These are phyloP conservation scores for Thera obeliscata DNA, from an alignment of 2,888 invertebrate genomes.

Conservation along the genomic window DNA sequence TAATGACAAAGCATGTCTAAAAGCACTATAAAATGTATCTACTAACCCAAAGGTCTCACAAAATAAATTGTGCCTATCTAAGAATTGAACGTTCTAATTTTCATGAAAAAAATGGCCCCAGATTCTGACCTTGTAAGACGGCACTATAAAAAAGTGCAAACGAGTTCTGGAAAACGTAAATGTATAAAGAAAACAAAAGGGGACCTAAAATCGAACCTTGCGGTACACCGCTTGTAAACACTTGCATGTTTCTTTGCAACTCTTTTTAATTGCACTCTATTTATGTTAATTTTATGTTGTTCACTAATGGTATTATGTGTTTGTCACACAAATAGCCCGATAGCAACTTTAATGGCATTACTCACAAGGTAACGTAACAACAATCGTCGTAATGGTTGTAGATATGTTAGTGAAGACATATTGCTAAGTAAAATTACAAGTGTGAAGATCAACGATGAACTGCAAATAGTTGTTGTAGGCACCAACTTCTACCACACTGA, in stretches of 20 bases:
- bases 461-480: not conserved
- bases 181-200: conserved; percentile 18
- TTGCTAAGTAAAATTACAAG: conserved; percentile 25
- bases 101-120: not conserved
- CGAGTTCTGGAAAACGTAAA: not conserved
- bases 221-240: conserved; percentile 36
- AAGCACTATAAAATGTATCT: conserved; percentile 25
- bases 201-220: conserved; percentile 30
- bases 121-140: not conserved
- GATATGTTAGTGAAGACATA: conserved; percentile 46
- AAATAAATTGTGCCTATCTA: not conserved
- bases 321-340: conserved; percentile 94
- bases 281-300: conserved; percentile 60
- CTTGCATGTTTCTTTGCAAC: conserved; percentile 47
- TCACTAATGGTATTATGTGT: conserved; percentile 83
- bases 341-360: conserved; percentile 97
- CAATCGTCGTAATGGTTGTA: conserved; percentile 61
- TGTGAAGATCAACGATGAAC: not conserved
- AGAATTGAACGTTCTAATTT: not conserved
- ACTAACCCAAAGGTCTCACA: conserved; percentile 5
- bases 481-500: not conserved
- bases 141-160: not conserved
- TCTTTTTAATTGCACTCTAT: conserved; percentile 53
- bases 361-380: conserved; percentile 93
- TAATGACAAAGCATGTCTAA: conserved; percentile 58